These are phyloP conservation scores for Helicoverpa assulta DNA, from an alignment of 2,888 invertebrate genomes.

Conservation along the genomic window DNA sequence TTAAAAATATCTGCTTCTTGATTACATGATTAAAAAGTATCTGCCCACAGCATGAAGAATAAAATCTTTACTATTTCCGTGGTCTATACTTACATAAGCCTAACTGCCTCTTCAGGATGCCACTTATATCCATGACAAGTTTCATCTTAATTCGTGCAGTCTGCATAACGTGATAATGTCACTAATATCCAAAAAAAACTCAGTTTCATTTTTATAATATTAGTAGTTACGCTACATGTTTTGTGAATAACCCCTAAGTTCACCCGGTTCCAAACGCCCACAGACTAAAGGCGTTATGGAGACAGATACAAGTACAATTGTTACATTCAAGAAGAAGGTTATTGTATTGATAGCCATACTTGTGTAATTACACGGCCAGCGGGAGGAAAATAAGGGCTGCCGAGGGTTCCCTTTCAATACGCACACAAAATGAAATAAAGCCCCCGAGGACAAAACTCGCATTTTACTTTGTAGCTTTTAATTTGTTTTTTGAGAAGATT, in stretches of 20 bases:
- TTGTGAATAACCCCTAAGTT: slow-evolving; percentile 48
- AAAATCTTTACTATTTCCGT: too few relatives aligned
- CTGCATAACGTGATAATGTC: too few relatives aligned
- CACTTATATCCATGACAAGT: too few relatives aligned
- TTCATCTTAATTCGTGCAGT: too few relatives aligned
- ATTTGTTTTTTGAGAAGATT: slow-evolving; percentile 17
- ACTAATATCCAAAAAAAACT: not conserved
- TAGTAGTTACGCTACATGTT: not conserved
- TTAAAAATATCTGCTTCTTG: too few relatives aligned
- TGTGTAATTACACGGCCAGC: slow-evolving; percentile 48
- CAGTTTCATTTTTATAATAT: not conserved
- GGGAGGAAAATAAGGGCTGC: slow-evolving; percentile 27
- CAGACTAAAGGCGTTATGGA: slow-evolving; percentile 23
- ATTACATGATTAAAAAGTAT: too few relatives aligned
- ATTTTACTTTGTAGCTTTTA: slow-evolving; percentile 35
- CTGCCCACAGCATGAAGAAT: too few relatives aligned
- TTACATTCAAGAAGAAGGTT: slow-evolving; percentile 54
- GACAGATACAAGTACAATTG: slow-evolving; percentile 55
- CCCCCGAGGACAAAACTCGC: slow-evolving; percentile 19
- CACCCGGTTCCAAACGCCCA: slow-evolving; percentile 37
- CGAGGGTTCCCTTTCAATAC: slow-evolving; percentile 28
- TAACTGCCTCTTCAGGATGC: too few relatives aligned
- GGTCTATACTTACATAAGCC: too few relatives aligned
- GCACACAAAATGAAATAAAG: slow-evolving; percentile 34
- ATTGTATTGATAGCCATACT: slow-evolving; percentile 47